A percentile compares a stretch with the other conserved stretches of the same genome.
phyloP scores from a whole-genome alignment of 2,797 vertebrate species.

The Girardinus metallicus region DNA sequence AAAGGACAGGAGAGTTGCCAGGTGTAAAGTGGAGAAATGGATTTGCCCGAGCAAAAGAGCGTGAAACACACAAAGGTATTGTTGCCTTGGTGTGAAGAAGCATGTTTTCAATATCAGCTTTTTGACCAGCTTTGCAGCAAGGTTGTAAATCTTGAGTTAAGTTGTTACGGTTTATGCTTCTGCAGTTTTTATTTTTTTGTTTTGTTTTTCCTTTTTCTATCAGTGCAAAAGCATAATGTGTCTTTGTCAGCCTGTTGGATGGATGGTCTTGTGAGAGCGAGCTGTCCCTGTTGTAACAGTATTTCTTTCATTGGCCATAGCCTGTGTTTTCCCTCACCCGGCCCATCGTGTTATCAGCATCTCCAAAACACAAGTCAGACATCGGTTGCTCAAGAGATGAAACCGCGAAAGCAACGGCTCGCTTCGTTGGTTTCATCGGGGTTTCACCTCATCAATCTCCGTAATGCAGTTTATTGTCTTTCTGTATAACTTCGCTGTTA shows the following conservation, averaged over 20 bases:
- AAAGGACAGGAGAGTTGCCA: not conserved
- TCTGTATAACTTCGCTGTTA: constrained; percentile 64
- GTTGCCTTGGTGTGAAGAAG: constrained; percentile 9
- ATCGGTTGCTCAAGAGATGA: constrained; percentile 7
- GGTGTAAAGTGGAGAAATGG: constrained; percentile 38
- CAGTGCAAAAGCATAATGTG: constrained; percentile 24
- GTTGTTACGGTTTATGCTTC: constrained; percentile 3
- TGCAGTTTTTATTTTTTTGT: not conserved
- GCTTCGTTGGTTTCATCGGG: constrained; percentile 39
- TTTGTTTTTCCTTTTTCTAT: constrained; percentile 3
- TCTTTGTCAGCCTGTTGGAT: constrained; percentile 30
- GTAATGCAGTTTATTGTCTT: constrained; percentile 74
- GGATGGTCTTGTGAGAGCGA: constrained; percentile 41
- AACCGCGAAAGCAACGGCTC: constrained; percentile 3
- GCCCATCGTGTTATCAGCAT: constrained; percentile 21
- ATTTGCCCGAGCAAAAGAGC: constrained; percentile 40
- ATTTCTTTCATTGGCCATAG: constrained; percentile 30
- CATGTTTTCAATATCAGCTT: constrained; percentile 18
- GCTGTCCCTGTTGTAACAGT: constrained; percentile 42
- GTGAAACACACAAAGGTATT: constrained; percentile 19
- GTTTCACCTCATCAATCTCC: constrained; percentile 60
- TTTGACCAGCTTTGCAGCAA: constrained; percentile 1
- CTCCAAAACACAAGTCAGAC: constrained; percentile 15
- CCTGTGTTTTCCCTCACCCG: constrained; percentile 5
- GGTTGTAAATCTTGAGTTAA: constrained; percentile 12